Conservation (phyloP, 2,797 vertebrate genomes). For the Basileuterus tristriatus region DNA sequence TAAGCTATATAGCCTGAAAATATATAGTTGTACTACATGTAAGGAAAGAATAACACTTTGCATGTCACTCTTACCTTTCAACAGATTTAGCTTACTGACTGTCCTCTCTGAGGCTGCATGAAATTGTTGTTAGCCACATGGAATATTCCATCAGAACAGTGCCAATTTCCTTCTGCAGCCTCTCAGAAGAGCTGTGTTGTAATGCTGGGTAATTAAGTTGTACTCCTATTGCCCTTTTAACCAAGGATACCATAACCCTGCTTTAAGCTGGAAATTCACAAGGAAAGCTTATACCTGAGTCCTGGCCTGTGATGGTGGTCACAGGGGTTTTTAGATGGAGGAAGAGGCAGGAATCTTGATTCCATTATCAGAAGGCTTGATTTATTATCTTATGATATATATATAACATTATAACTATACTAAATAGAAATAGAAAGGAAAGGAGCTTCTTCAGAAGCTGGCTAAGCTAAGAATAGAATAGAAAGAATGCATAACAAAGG, state of each 20-base stretch:
- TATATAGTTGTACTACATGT: background rate
- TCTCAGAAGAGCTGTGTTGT: background rate
- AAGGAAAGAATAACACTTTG: constrained; percentile 16
- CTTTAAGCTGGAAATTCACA: background rate
- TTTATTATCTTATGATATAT: too few species aligned
- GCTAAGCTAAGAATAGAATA: too few species aligned
- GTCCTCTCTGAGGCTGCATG: background rate
- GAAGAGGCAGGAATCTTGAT: too few species aligned
- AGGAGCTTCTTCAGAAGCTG: too few species aligned
- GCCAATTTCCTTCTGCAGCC: background rate
- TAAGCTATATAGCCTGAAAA: constrained; percentile 14
- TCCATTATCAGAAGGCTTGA: too few species aligned
- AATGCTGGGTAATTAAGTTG: constrained; percentile 32
- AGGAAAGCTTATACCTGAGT: background rate
- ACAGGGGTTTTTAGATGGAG: too few species aligned
- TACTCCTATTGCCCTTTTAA: constrained; percentile 2
- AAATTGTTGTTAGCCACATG: background rate
- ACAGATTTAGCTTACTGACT: background rate
- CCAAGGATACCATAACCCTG: constrained; percentile 1
- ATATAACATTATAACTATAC: too few species aligned
- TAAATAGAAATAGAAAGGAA: too few species aligned
- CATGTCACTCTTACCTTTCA: constrained; percentile 1
- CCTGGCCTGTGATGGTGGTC: background rate
- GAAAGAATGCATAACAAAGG: too few species aligned
- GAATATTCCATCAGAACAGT: constrained; percentile 28